Base-by-base conservation (phyloP, 2,797 vertebrate genomes). In the Sebastes elongatus region DNA sequence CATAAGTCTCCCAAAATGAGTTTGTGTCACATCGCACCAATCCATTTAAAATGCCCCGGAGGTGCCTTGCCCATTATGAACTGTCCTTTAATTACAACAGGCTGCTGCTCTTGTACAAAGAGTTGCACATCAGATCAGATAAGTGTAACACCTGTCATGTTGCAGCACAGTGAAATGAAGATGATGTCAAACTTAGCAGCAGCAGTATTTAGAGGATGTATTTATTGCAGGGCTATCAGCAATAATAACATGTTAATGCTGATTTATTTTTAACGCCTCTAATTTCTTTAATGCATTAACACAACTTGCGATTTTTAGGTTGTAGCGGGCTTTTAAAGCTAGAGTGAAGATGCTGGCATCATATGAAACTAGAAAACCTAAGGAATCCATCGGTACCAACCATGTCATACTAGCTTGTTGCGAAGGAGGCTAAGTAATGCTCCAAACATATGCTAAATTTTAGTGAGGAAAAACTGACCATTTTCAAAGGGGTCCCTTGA, bases 1-100 rank as follows among this genome's bases (percentile, higher is more conserved):
- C 59, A 22, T 1, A 23, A 46, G n/a, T 65, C 61, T 59, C 23
- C 70, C 16, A 25, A 65, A 72, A 68, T 6, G 38, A 69, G 70
- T 65, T 60, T 69, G 30, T 71, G 57, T 87, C 68, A 63, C 66
- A 84, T 78, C 23, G 65, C 49, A 32, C 56, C 5, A 16, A 64
- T 80, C 69, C 61, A 59, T 85, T 79, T 74, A 55, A 86, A 85
- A 73, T 62, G 49, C 68, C 82, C 84, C 16, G 35, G 49, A 81
- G 73, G 55, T 69, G 76, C 71, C 61, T 70, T 70, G 35, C 57
- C 84, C 72, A 69, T 75, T 80, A 57, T 81, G 35, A 79, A 78
- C 71, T 84, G 85, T 59, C 81, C 83, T 87, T 90, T 90, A 91
- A 92, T 91, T 86, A 84, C 70, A 84, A 70, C 71, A 62, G 56